Base-by-base conservation (phyloP, 2,888 invertebrate genomes). In the Stenodera caucasica region DNA sequence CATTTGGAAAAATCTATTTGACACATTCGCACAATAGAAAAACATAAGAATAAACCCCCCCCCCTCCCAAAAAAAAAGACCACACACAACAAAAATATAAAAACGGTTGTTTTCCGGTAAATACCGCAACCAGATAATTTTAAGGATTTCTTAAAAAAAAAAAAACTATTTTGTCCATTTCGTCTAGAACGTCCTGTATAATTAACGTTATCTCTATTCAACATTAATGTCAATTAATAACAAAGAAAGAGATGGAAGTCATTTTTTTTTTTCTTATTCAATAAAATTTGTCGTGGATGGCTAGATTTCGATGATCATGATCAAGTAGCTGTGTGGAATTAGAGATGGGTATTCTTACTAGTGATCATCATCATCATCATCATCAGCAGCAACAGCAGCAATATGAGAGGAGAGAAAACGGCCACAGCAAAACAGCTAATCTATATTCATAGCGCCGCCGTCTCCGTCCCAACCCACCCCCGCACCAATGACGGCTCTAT, bases 341-440 rank as follows among this genome's bases (percentile, higher is more conserved):
- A n/a, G n/a, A n/a, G n/a, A n/a, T n/a, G n/a, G n/a, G n/a, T n/a
- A n/a, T n/a, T n/a, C n/a, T n/a, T n/a, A n/a, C n/a, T n/a, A n/a
- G n/a, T n/a, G n/a, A n/a, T 51, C 33, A 53, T 55, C 57, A 12
- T 21, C 49, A 45, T 12, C 32, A 52, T 30, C 32, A 53, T 35
- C 23, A 40, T 29, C 51, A 40, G 57, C 51, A 49, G 30, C 51
- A 37, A 58, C 50, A 18, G 57, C 30, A 56, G 45, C 32, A 58
- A 29, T 53, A 35, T 12, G 58, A 61, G 35, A 23, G 33, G 63
- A 53, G 65, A 54, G 45, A 45, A 45, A 45, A 45, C 45, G 45
- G 67, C 71, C 70, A 66, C 77, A 76, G 79, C 79, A 81, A 82
- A 82, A 82, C 81, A 82, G 81, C 82, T 82, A 82, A 82, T 83